A percentile compares a stretch with the other conserved stretches of the same genome.
phyloP scores from a whole-genome alignment of 2,888 invertebrate species.

The Spialia ferax region DNA sequence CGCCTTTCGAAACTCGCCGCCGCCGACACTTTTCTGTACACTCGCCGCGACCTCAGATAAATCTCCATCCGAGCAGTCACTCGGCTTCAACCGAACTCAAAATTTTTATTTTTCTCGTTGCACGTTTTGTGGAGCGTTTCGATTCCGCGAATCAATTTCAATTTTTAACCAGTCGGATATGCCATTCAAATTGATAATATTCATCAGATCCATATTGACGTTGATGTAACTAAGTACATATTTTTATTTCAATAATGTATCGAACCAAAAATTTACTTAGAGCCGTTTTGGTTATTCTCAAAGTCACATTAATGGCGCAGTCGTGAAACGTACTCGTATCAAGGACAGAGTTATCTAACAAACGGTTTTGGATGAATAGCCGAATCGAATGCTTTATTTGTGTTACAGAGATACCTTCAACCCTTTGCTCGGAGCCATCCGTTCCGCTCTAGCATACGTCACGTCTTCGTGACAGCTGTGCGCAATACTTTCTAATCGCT shows the following conservation, averaged over 20 bases:
- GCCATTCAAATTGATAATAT: conserved; percentile 40
- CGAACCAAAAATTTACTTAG: conserved; percentile 15
- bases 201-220: conserved; percentile 40
- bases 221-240: conserved; percentile 41
- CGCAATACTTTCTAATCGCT: conserved; percentile 82
- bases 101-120: conserved; percentile 52
- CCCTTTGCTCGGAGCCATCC: conserved; percentile 78
- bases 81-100: conserved; percentile 57
- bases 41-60: conserved; percentile 62
- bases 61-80: conserved; percentile 64
- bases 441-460: conserved; percentile 82
- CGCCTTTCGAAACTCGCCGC: conserved; percentile 81
- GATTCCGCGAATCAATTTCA: conserved; percentile 41
- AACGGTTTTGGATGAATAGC: conserved; percentile 67
- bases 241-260: conserved; percentile 23
- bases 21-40: conserved; percentile 58
- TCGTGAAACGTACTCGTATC: conserved; percentile 41
- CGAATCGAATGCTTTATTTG: conserved; percentile 80
- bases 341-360: conserved; percentile 55
- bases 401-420: conserved; percentile 71
- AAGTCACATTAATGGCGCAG: conserved; percentile 32
- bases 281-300: conserved; percentile 13
- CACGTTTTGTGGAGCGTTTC: conserved; percentile 31
- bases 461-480: conserved; percentile 83
- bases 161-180: conserved; percentile 40